Conservation (phyloP, 2,113 vertebrate genomes). For the Martes martes region DNA sequence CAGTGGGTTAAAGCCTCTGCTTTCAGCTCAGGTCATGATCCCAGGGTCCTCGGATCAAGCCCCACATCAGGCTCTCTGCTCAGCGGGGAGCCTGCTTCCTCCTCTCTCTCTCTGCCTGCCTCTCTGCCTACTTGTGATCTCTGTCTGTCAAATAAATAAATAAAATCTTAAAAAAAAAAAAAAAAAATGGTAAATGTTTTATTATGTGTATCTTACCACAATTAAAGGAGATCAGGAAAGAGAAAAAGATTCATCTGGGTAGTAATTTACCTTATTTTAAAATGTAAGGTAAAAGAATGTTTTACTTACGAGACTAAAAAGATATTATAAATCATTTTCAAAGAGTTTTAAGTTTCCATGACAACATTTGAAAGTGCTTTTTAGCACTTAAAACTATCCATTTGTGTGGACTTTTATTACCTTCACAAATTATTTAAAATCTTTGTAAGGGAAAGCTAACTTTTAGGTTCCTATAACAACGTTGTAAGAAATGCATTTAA, state of each 20-base stretch:
- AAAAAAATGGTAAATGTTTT: neutral
- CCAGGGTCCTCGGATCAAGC: too few species aligned
- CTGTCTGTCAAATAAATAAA: too few species aligned
- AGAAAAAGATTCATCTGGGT: neutral
- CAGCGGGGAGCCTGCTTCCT: too few species aligned
- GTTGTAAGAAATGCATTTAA: conserved; percentile 32
- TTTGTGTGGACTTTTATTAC: conserved; percentile 29
- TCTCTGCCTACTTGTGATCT: too few species aligned
- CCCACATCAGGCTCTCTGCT: too few species aligned
- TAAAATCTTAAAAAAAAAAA: too few species aligned
- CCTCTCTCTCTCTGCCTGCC: too few species aligned
- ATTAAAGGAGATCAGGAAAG: neutral
- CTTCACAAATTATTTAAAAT: conserved; percentile 47
- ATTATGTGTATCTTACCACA: conserved; percentile 2
- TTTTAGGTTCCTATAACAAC: neutral
- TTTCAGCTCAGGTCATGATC: too few species aligned
- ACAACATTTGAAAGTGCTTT: conserved; percentile 41
- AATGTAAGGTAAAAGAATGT: neutral
- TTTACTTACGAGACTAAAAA: conserved; percentile 47
- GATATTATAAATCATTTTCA: conserved; percentile 41
- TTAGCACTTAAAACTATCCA: conserved; percentile 2
- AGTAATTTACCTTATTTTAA: conserved; percentile 38
- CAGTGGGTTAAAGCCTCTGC: too few species aligned
- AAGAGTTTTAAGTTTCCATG: conserved; percentile 42
- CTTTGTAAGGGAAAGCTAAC: neutral